phyloP scores from a whole-genome alignment of 2,888 invertebrate species.

The Ormyrus labotus region DNA sequence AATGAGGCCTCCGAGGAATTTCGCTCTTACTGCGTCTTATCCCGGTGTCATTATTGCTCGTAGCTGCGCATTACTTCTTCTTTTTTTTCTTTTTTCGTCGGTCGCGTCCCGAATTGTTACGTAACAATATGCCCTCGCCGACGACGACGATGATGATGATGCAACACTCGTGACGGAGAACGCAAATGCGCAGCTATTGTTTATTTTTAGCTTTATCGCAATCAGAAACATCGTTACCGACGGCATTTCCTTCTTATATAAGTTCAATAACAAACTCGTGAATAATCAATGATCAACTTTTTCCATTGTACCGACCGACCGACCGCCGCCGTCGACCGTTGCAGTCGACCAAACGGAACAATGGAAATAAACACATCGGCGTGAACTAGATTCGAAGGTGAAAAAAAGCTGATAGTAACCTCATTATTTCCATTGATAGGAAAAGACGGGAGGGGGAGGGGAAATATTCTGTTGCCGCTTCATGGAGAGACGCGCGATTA shows the following conservation, averaged over 20 bases:
- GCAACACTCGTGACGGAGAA: conserved; percentile 31
- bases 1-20: no score
- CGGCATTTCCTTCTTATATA: conserved; percentile 35
- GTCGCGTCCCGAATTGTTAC: conserved; percentile 5
- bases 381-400: background rate
- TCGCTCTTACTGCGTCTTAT: no score
- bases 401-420: no score
- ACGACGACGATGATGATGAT: conserved; percentile 14
- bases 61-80: no score
- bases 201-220: conserved; percentile 45
- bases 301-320: conserved; percentile 1
- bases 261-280: conserved; percentile 32
- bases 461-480: no score
- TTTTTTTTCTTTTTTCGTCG: background rate
- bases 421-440: no score
- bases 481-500: no score
- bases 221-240: conserved; percentile 36
- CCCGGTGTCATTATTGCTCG: no score
- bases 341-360: conserved; percentile 4
- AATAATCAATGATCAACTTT: conserved; percentile 39
- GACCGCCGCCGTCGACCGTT: background rate
- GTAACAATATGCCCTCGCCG: background rate
- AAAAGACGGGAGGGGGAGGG: no score
- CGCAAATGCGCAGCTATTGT: conserved; percentile 35
- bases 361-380: conserved; percentile 28